phyloP scores from a whole-genome alignment of 1,140 invertebrate species.

The Formica exsecta region DNA sequence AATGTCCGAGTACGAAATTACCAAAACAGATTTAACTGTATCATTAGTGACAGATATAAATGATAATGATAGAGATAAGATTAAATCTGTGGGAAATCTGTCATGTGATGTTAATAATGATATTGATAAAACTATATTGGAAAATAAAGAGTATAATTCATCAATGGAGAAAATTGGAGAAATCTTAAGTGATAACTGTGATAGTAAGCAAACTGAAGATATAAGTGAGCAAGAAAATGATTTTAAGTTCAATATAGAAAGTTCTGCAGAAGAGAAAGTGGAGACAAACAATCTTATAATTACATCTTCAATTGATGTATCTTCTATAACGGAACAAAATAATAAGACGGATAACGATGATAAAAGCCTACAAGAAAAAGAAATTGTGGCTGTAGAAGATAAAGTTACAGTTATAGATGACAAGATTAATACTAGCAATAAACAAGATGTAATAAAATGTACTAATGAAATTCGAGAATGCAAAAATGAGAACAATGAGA shows the following conservation, averaged over 20 bases:
- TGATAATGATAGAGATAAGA: constrained; percentile 40
- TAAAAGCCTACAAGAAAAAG: not conserved
- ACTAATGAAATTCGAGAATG: constrained; percentile 44
- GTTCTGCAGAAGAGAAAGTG: constrained; percentile 28
- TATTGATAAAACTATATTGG: not conserved
- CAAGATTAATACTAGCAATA: not conserved
- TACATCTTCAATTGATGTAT: constrained; percentile 37
- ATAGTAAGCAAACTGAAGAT: constrained; percentile 54
- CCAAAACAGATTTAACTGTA: constrained; percentile 2
- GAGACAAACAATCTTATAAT: constrained; percentile 21
- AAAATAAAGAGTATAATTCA: constrained; percentile 34
- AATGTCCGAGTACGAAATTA: not conserved
- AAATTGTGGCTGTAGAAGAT: not conserved
- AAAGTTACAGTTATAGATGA: constrained; percentile 3
- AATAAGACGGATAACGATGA: constrained; percentile 41
- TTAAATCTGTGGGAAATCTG: constrained; percentile 1
- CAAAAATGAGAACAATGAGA: constrained; percentile 30
- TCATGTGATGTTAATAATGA: constrained; percentile 45
- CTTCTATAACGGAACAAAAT: constrained; percentile 51
- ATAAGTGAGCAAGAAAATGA: constrained; percentile 36
- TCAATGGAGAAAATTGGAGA: constrained; percentile 22
- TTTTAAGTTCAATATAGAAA: constrained; percentile 1
- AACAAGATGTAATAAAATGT: constrained; percentile 26
- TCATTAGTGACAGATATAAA: not conserved
- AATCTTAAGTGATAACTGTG: constrained; percentile 57